Conservation (phyloP, 2,797 vertebrate species). For the Myotis daubentonii region DNA sequence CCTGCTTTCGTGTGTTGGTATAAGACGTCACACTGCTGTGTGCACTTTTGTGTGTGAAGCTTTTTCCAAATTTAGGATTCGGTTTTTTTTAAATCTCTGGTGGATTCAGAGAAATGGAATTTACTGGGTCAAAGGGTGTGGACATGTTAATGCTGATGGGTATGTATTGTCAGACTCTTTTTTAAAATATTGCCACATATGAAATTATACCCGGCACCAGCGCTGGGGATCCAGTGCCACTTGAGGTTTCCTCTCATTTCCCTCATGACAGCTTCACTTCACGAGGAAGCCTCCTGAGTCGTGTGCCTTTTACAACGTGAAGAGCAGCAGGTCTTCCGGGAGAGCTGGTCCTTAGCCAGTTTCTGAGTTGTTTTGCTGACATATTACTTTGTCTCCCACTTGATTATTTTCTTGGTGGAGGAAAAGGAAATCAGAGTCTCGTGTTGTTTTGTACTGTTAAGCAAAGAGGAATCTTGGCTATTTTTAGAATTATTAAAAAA, state of each 20-base stretch:
- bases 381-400: not conserved
- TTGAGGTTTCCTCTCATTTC: not conserved
- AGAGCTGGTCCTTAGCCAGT: not conserved
- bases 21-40: too few relatives aligned
- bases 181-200: not conserved
- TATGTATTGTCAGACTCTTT: not conserved
- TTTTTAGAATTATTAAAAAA: constrained; percentile 32
- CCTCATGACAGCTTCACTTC: not conserved
- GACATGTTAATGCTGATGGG: not conserved
- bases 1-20: rapidly evolving
- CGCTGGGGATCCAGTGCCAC: not conserved
- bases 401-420: not conserved
- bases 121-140: not conserved
- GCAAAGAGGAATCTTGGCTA: not conserved
- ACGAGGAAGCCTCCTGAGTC: not conserved
- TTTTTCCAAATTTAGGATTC: not conserved
- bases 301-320: not conserved
- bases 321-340: not conserved
- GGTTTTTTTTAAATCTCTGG: not conserved
- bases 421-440: not conserved
- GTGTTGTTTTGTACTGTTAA: not conserved
- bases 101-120: constrained; percentile 3
- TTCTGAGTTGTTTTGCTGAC: not conserved
- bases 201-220: not conserved
- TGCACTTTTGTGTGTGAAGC: not conserved